Percentiles rank a stretch among this genome's conserved stretches.
These are phyloP conservation scores for Oxytorus armatus DNA, from an alignment of 2,888 invertebrate species.

Conservation along the genomic window DNA sequence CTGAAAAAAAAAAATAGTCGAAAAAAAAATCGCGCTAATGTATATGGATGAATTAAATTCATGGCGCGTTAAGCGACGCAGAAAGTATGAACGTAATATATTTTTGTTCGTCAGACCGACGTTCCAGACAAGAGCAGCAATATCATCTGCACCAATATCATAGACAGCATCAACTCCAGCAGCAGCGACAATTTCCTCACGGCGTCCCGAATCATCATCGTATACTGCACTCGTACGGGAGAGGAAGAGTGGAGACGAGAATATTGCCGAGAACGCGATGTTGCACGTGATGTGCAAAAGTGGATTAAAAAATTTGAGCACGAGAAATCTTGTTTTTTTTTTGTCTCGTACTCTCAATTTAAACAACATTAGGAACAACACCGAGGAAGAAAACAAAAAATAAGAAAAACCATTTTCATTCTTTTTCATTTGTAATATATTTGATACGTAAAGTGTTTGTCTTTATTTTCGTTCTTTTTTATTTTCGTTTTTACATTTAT, in stretches of 20 bases:
- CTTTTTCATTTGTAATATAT: slow-evolving; percentile 62
- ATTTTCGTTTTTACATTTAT: slow-evolving; percentile 62
- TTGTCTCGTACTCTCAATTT: not conserved
- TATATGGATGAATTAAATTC: not conserved
- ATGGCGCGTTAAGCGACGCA: not conserved
- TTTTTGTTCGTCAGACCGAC: slow-evolving; percentile 73
- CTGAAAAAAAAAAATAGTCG: no score
- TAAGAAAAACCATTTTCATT: slow-evolving; percentile 29
- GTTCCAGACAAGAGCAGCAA: slow-evolving; percentile 70
- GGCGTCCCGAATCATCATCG: slow-evolving; percentile 71
- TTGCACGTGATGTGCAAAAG: slow-evolving; percentile 72
- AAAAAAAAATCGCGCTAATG: no score
- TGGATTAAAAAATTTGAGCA: not conserved
- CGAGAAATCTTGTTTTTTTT: slow-evolving; percentile 36
- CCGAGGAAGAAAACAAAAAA: slow-evolving; percentile 14
- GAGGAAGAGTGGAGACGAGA: slow-evolving; percentile 77
- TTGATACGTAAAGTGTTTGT: slow-evolving; percentile 65
- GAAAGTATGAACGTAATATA: not conserved
- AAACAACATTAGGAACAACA: no score
- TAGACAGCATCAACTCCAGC: slow-evolving; percentile 66
- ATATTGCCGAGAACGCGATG: slow-evolving; percentile 76
- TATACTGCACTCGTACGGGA: slow-evolving; percentile 70
- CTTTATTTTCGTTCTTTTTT: slow-evolving; percentile 30
- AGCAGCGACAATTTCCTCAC: slow-evolving; percentile 66
- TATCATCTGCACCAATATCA: slow-evolving; percentile 66